Percentiles rank a stretch among this genome's conserved stretches.
phyloP scores from a whole-genome alignment of 2,797 vertebrate species.

The Okamejei kenojei region DNA sequence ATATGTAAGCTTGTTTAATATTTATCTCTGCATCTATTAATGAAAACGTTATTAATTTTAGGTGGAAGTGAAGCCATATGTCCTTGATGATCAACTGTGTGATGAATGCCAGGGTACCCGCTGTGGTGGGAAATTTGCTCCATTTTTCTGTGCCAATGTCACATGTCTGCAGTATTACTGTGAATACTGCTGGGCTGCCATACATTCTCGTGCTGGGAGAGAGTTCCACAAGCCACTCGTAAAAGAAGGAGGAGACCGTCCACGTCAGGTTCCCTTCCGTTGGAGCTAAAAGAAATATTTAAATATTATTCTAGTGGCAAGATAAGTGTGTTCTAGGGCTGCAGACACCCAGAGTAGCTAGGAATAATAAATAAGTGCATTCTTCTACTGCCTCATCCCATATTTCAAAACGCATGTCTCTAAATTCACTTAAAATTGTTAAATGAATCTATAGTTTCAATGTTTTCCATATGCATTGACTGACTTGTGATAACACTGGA shows the following conservation, averaged over 20 bases:
- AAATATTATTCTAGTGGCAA: constrained; percentile 17
- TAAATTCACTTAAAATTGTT: constrained; percentile 20
- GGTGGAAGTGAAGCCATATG: constrained; percentile 99
- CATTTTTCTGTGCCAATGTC: constrained; percentile 99
- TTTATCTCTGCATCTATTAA: neutral
- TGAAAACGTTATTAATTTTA: constrained; percentile 45
- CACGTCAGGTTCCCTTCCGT: constrained; percentile 99
- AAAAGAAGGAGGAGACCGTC: constrained; percentile 97
- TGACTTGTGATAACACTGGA: constrained; percentile 24
- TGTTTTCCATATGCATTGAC: neutral
- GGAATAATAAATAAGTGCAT: constrained; percentile 76
- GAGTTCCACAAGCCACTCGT: constrained; percentile 99
- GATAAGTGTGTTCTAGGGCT: constrained; percentile 22
- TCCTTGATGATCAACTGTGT: constrained; percentile 98
- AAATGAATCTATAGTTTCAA: neutral
- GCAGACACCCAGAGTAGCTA: constrained; percentile 34
- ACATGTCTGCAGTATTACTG: constrained; percentile 99
- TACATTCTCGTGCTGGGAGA: constrained; percentile 93
- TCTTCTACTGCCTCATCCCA: constrained; percentile 78
- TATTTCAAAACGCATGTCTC: constrained; percentile 30
- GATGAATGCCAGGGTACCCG: constrained; percentile 99
- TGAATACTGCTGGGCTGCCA: constrained; percentile 99
- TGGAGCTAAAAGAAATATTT: constrained; percentile 79
- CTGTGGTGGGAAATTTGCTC: constrained; percentile 95
- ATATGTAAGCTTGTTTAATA: constrained; percentile 3